A percentile compares a stretch with the other conserved stretches of the same genome.
These are phyloP conservation scores for Dendroctonus ponderosae DNA, from an alignment of 1,140 invertebrate species.

Conservation along the genomic window DNA sequence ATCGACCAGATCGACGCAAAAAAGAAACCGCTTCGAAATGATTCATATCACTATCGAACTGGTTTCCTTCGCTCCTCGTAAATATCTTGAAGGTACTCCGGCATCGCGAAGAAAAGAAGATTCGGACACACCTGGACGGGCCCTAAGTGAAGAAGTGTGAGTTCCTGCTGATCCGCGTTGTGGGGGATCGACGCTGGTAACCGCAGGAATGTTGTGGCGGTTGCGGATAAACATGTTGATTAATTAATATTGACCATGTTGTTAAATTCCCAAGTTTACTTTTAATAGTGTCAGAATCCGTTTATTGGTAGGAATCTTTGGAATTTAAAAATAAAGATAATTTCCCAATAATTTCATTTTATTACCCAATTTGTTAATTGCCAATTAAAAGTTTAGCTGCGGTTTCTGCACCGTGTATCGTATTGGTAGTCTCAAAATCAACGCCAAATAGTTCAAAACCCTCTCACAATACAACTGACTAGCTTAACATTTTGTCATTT, in stretches of 20 bases:
- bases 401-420: no score
- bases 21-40: constrained; percentile 26
- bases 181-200: constrained; percentile 26
- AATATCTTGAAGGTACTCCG: constrained; percentile 17
- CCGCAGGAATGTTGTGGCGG: constrained; percentile 32
- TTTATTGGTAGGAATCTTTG: no score
- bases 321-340: no score
- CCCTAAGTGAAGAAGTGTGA: constrained; percentile 33
- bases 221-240: constrained; percentile 22
- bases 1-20: constrained; percentile 19
- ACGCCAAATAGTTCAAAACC: no score
- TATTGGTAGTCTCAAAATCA: no score
- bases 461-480: no score
- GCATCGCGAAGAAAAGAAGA: constrained; percentile 12
- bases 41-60: constrained; percentile 25
- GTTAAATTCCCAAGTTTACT: no score
- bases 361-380: no score
- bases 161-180: constrained; percentile 29
- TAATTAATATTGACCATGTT: constrained; percentile 15
- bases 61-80: constrained; percentile 31
- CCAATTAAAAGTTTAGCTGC: no score
- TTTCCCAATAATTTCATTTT: no score
- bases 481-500: no score
- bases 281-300: no score
- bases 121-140: constrained; percentile 26